Evolutionary conservation across 2,113 vertebrate species (phyloP), one percentile per base, ranked within the genome.

Genomic region (Ramphastos sulfuratus): DNA sequence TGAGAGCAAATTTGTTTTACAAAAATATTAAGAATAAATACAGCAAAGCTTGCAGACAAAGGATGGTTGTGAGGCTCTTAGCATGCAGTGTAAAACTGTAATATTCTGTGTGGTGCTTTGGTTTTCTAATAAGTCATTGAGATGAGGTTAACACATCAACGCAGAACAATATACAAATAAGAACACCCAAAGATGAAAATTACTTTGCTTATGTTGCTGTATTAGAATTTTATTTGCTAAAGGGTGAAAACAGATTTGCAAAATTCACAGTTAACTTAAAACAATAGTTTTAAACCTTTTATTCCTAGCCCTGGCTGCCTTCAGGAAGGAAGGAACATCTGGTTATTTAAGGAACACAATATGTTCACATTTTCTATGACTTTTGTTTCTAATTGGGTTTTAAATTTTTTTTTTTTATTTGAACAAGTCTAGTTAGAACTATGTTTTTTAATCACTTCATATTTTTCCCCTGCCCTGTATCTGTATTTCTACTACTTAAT

Each of bases 341-440:
- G 98, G 98, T 97, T 98, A 98, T 97, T 98, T 98, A 98, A 98
- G 97, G 98, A 98, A 98, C 97, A 98, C 98, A 98, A 98, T 98
- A 98, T 98, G 98, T 97, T 98, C 98, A 98, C 98, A 98, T 98
- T 98, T 98, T 98, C 98, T 98, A 98, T 98, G 98, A 98, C 98
- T 98, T 98, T 98, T 98, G 97, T 98, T 98, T 98, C 98, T 98
- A 98, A 98, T 98, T 98, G 98, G 97, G 96, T 98, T 98, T 98
- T 96, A 87, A 14, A 97, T 65, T 93, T 97, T 98, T 97, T 93
- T 96, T 50, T 95, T 96, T 95, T 91, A 97, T 97, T 97, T 97
- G 95, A 98, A 96, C 96, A 98, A 97, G 97, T 97, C 94, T 95
- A 97, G 95, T 97, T 96, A 97, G 95, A 98, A 97, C 97, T 96